Conservation (phyloP, 2,888 invertebrate genomes). For the Crepidodera aurea region DNA sequence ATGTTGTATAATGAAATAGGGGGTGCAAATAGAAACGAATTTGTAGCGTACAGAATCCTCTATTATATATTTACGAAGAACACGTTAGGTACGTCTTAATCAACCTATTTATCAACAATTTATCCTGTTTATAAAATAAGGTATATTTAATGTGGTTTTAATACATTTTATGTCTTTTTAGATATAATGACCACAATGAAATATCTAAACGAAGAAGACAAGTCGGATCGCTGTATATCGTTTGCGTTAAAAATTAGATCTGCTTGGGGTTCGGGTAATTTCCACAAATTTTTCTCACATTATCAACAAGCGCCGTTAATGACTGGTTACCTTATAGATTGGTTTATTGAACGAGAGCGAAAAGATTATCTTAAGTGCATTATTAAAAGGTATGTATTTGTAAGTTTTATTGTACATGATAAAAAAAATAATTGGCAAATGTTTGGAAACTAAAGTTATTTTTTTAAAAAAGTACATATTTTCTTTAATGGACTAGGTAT, state of each 20-base stretch:
- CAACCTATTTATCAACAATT: too few relatives aligned
- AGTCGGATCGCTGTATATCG: constrained; percentile 80
- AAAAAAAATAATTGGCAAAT: not conserved
- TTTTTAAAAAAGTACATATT: not conserved
- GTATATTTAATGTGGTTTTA: too few relatives aligned
- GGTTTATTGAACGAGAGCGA: constrained; percentile 96
- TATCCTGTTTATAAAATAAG: too few relatives aligned
- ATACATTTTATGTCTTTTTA: constrained; percentile 65
- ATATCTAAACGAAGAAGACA: constrained; percentile 78
- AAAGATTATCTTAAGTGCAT: constrained; percentile 90
- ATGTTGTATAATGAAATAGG: constrained; percentile 88
- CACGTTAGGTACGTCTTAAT: constrained; percentile 78
- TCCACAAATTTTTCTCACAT: constrained; percentile 90
- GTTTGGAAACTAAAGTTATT: not conserved
- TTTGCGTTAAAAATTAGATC: constrained; percentile 89
- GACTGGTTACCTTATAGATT: constrained; percentile 96
- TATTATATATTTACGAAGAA: constrained; percentile 99
- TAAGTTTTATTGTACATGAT: too few relatives aligned
- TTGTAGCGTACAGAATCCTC: constrained; percentile 94
- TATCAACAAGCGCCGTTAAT: constrained; percentile 91
- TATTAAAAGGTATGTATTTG: constrained; percentile 94
- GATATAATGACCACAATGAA: constrained; percentile 94
- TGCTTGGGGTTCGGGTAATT: constrained; percentile 93
- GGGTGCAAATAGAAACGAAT: constrained; percentile 83
- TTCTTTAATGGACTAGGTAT: too few relatives aligned